Conservation (phyloP, 2,113 vertebrate genomes). For the Opisthocomus hoazin region DNA sequence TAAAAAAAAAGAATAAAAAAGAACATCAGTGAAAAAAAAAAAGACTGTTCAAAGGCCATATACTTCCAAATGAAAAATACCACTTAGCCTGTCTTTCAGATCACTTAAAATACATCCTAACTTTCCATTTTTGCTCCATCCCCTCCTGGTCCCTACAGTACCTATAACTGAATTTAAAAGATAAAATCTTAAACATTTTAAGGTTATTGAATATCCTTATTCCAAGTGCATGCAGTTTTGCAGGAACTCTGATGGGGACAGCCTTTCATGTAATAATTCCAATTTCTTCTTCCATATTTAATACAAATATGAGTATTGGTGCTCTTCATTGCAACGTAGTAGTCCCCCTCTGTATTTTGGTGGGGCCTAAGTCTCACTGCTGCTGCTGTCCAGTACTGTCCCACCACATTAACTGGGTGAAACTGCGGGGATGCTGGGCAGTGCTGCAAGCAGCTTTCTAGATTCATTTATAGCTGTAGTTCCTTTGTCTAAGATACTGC, state of each 20-base stretch:
- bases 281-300: background rate
- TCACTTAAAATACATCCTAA: background rate
- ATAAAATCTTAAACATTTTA: background rate
- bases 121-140: background rate
- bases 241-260: background rate
- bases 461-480: background rate
- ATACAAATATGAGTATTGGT: background rate
- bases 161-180: background rate
- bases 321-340: accelerated
- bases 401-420: background rate
- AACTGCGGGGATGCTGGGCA: background rate
- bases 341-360: background rate
- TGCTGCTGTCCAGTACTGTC: background rate
- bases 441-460: background rate
- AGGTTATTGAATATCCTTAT: background rate
- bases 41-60: background rate
- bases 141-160: background rate
- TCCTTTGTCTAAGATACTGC: background rate
- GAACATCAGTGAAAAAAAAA: background rate
- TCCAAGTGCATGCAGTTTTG: background rate
- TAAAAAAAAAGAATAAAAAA: slow-evolving; percentile 34
- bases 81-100: background rate
- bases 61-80: background rate
- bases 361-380: background rate
- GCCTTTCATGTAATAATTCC: background rate